Base-by-base conservation (phyloP, 2,888 invertebrate species). In the Linnaemya tessellans region DNA sequence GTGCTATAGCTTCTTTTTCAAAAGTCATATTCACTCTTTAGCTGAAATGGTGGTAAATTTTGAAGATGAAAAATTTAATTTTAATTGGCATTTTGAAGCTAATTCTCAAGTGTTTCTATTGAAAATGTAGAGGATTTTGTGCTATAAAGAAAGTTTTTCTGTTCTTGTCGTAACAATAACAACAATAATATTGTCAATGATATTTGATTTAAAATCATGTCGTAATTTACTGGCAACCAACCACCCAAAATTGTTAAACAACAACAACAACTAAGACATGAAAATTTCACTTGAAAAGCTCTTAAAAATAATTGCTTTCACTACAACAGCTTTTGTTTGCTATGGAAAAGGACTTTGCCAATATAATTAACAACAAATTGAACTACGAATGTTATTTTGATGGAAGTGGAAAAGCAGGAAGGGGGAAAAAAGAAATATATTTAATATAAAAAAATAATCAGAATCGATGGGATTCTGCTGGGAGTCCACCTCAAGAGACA, bases 31-130 rank as follows among this genome's bases (percentile, higher is more conserved):
- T 30, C 46, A n/a, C 3, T 49, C 65, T 7, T 30, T 22, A 7
- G 10, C 18, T 18, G 43, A 43, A 54, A 13, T 54, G 54, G 15
- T 43, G 54, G 65, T 20, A 41, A 68, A 62, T 20, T 38, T 46
- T 49, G n/a, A 15, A 41, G 5, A 62, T 64, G 18, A 56, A 71
- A 41, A 18, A 56, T 74, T 49, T 8, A 41, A 68, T 80, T 73
- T 80, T 84, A 84, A 84, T 84, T 84, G 80, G 77, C 73, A 78
- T 78, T 84, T 84, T 77, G 62, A 77, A 80, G 70, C 49, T n/a
- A 54, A 68, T 43, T 80, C n/a, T n/a, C 60, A 80, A 84, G 75
- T 77, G 71, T 43, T 35, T 65, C 51, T 56, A 35, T 58, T 54
- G 13, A 56, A 79, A 73, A 60, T 54, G 38, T 56, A 13, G 43